These are phyloP conservation scores for Centrocercus urophasianus DNA, from an alignment of 2,113 vertebrate genomes.

Conservation along the genomic window DNA sequence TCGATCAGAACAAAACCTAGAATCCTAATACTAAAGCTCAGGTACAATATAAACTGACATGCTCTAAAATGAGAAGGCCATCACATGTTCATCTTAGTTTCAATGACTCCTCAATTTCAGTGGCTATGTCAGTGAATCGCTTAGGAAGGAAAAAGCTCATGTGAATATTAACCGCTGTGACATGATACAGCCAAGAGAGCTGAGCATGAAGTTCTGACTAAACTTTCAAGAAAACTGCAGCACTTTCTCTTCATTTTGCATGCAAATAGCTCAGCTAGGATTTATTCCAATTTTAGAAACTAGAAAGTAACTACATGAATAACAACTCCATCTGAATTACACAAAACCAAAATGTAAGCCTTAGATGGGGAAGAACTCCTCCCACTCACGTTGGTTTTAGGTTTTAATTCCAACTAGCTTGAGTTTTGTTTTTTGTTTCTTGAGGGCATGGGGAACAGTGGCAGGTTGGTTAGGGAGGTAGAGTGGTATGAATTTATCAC, in stretches of 20 bases:
- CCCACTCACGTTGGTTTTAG: neutral
- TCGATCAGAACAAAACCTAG: constrained; percentile 1
- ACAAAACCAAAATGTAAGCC: neutral
- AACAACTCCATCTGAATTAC: neutral
- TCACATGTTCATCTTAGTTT: neutral
- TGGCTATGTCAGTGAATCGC: neutral
- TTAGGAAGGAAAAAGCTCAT: constrained; percentile 34
- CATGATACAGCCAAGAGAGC: neutral
- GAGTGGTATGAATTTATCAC: neutral
- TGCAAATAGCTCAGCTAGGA: neutral
- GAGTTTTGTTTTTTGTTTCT: neutral
- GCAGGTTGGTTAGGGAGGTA: neutral
- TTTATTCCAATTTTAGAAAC: neutral
- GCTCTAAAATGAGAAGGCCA: neutral
- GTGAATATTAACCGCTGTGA: neutral
- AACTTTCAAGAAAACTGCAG: neutral
- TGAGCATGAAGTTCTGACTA: neutral
- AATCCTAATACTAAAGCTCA: neutral
- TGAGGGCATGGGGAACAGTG: neutral
- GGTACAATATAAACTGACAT: neutral
- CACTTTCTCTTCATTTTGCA: neutral
- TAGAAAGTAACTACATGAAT: neutral
- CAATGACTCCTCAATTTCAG: neutral
- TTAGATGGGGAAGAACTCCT: neutral
- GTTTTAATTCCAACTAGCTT: neutral